phyloP scores from a whole-genome alignment of 2,113 vertebrate species.

The Columbina picui region DNA sequence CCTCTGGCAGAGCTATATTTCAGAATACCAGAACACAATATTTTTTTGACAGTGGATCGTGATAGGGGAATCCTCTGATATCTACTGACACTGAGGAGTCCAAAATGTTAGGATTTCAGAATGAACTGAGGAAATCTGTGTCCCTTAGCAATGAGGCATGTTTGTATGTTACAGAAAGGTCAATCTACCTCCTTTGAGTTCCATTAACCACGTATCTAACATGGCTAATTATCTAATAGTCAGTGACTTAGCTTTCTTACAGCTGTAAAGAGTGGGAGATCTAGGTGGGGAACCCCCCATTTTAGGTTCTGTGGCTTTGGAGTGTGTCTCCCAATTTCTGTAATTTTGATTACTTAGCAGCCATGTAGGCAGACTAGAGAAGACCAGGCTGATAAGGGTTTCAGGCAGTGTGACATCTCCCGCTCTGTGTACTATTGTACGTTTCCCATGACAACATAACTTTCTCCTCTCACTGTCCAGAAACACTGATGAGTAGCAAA shows the following conservation, averaged over 20 bases:
- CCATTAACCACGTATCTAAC: rapidly evolving
- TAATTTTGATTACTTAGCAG: neutral
- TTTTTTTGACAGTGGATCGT: neutral
- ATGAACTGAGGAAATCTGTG: neutral
- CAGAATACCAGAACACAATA: neutral
- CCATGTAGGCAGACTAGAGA: neutral
- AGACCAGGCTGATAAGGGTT: neutral
- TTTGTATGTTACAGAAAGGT: neutral
- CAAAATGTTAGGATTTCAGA: neutral
- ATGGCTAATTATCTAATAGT: neutral
- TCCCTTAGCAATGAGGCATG: neutral
- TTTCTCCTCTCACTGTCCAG: neutral
- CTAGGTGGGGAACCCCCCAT: rapidly evolving
- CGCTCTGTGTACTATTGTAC: neutral
- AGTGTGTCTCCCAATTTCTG: neutral
- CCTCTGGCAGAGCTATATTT: neutral
- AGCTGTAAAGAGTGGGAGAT: neutral
- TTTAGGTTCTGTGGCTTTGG: neutral
- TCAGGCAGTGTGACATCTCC: neutral
- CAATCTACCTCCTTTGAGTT: neutral
- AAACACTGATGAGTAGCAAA: neutral
- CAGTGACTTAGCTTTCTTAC: neutral
- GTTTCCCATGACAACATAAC: neutral
- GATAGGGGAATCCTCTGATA: neutral
- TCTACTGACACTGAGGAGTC: neutral